Conservation (phyloP, 92 coral and sea anemone genomes). For the Phenganax subtilis region DNA sequence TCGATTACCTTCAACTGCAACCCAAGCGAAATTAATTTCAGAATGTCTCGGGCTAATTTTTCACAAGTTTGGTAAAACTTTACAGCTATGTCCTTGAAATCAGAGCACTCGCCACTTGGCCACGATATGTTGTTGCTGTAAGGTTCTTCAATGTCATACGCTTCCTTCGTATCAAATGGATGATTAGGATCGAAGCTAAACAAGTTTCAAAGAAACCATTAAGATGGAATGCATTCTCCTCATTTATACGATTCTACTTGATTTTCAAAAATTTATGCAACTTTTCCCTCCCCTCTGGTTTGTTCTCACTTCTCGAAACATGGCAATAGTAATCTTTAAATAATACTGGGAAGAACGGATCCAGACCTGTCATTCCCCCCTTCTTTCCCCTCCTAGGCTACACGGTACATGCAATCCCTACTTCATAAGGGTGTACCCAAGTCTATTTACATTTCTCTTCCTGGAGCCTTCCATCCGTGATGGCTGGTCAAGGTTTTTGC, state of each 20-base stretch:
- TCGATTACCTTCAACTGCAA: constrained; percentile 61
- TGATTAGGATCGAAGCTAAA: constrained; percentile 67
- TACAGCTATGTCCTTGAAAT: constrained; percentile 47
- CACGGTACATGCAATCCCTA: too few relatives aligned
- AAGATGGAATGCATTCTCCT: not conserved
- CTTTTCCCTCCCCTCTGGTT: not conserved
- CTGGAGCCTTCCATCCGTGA: constrained; percentile 3
- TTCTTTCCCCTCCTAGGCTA: too few relatives aligned
- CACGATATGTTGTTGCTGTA: constrained; percentile 55
- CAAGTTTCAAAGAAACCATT: not conserved
- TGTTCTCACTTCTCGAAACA: not conserved
- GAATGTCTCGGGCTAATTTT: constrained; percentile 56
- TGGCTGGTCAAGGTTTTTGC: constrained; percentile 34
- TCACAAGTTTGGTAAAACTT: constrained; percentile 55
- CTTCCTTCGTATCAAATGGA: constrained; percentile 85
- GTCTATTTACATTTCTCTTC: not conserved
- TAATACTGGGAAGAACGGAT: too few relatives aligned
- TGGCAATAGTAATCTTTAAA: not conserved
- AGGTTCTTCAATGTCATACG: constrained; percentile 58
- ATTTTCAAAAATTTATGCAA: not conserved
- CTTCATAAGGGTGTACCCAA: too few relatives aligned
- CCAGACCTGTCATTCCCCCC: too few relatives aligned
- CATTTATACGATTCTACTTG: not conserved
- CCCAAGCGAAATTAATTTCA: constrained; percentile 62
- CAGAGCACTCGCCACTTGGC: constrained; percentile 62